Base-by-base conservation (phyloP, 2,113 vertebrate species). In the Myrmecophaga tridactyla region DNA sequence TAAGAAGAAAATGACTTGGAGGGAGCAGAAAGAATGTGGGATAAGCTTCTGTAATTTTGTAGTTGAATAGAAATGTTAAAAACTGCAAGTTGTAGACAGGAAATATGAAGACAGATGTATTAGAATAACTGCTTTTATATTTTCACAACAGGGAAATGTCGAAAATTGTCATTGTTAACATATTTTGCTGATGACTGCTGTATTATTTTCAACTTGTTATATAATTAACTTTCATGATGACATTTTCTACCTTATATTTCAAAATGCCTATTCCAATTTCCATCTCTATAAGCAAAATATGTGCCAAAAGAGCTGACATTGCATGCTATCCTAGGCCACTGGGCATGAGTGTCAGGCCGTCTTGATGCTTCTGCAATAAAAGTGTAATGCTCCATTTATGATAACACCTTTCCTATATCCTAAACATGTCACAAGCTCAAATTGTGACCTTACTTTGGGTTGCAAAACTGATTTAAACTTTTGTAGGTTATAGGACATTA, bases 351-450 rank as follows among this genome's bases (percentile, higher is more conserved):
- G 20, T 87, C 56, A n/a, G n/a, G 43, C n/a, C 63, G 20, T 76
- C 76, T 95, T 91, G 87, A n/a, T 65, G 17, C 53, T 89, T 94
- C 77, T 80, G 31, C 63, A 94, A 8, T 78, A 86, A 80, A 86
- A 94, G 18, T 31, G 8, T 58, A 72, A 46, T 63, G 23, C 29
- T 83, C 12, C 65, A 2, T 41, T 92, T 84, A 81, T 94, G 39
- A 62, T 36, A 63, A 60, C 11, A n/a, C 39, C 20, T 69, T 90
- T 77, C n/a, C 11, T 6, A 9, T 67, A 14, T 76, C 56, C 76
- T 77, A 81, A 95, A 36, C 53, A 76, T 60, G 53, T 89, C 53
- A 87, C 43, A 70, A 82, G n/a, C 39, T 92, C 56, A 90, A 17
- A 90, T 29, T 96, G 56, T 92, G 46, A 87, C 36, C 53, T 90